Evolutionary conservation across 2,113 vertebrate genomes (phyloP).

Genomic region (Rynchops niger): DNA sequence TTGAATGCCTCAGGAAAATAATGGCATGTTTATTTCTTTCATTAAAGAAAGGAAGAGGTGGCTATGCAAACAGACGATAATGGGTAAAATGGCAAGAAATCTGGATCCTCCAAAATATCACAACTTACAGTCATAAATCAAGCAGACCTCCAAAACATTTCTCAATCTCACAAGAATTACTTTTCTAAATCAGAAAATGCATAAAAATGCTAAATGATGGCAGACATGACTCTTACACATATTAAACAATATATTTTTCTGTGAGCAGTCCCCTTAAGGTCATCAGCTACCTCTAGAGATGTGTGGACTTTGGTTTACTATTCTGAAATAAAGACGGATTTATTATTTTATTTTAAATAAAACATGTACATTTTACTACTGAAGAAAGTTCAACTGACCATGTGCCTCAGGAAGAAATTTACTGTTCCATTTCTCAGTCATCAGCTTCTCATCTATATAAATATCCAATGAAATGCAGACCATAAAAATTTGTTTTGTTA

Average conservation of each 20-base stretch:
- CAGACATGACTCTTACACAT: not conserved
- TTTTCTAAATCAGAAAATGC: not conserved
- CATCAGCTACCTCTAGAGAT: not conserved
- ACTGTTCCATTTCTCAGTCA: not conserved
- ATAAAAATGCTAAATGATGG: not conserved
- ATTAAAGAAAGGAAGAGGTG: not conserved
- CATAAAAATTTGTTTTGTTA: not conserved
- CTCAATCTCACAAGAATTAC: not conserved
- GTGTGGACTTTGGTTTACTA: not conserved
- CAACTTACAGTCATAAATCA: not conserved
- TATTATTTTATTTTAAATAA: not conserved
- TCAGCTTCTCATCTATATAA: not conserved
- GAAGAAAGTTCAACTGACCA: not conserved
- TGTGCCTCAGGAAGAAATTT: not conserved
- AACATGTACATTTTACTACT: not conserved
- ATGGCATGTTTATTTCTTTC: not conserved
- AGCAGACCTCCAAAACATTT: not conserved
- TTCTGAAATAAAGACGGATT: not conserved
- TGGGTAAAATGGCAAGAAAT: not conserved
- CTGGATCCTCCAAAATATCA: not conserved
- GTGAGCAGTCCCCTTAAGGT: not conserved
- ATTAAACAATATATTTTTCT: not conserved
- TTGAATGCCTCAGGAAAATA: not conserved
- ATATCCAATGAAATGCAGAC: not conserved
- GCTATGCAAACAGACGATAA: not conserved